Evolutionary conservation across 1,140 invertebrate species (phyloP).

Genomic region (Meloidogyne chitwoodi): DNA sequence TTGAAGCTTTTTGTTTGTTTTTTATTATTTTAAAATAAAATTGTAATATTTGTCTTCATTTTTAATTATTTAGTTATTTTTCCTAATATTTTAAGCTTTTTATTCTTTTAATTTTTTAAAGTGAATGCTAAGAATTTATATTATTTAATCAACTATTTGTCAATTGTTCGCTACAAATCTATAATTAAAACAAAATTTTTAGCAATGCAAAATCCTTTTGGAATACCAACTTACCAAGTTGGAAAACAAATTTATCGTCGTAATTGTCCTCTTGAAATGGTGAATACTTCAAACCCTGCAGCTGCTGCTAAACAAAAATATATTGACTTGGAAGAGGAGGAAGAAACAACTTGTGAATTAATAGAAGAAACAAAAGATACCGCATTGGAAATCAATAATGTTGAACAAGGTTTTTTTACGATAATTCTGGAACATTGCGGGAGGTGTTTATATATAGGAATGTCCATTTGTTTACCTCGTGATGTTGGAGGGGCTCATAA

Average conservation of each 20-base stretch:
- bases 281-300: not conserved
- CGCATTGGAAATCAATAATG: not conserved
- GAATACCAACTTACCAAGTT: slow-evolving; percentile 3
- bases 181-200: not conserved
- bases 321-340: not conserved
- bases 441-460: too few relatives aligned
- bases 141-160: not conserved
- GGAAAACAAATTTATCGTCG: slow-evolving; percentile 11
- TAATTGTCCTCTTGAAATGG: slow-evolving; percentile 15
- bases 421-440: not conserved
- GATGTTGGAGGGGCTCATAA: too few relatives aligned
- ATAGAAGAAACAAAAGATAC: not conserved
- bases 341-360: not conserved
- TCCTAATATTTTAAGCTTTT: not conserved
- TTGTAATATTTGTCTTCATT: too few relatives aligned
- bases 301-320: not conserved
- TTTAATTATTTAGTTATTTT: not conserved
- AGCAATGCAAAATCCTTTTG: slow-evolving; percentile 17
- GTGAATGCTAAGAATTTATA: not conserved
- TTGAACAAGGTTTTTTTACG: not conserved
- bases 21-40: not conserved
- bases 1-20: not conserved
- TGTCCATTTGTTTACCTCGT: too few relatives aligned
- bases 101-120: not conserved
- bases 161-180: not conserved